Evolutionary conservation across 2,113 vertebrate species (phyloP), one percentile per base, ranked within the genome.

Genomic region (Scartelaos histophorus): DNA sequence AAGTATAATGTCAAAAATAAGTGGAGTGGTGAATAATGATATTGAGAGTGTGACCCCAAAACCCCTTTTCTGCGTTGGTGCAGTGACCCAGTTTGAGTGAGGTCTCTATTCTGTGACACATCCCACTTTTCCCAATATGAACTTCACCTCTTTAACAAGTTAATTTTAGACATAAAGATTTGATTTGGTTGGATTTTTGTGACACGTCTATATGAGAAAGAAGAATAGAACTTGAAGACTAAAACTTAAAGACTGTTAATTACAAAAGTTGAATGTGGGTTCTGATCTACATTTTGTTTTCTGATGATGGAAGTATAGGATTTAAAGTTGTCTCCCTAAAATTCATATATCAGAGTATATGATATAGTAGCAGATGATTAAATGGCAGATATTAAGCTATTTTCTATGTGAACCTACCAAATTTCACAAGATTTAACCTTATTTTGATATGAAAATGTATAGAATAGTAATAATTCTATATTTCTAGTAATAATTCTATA

Each of bases 81-180:
- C 75, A 79, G 68, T 75, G 82, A 80, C 82, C 76, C 85, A 85
- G 80, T 85, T 85, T 64, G 71, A 85, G 45, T 71, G 81, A 80
- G 79, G 81, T 79, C 79, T 82, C 70, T 67, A 72, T 79, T 84
- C 70, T n/a, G 51, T 51, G 62, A 22, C 73, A 75, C 73, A 67
- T 57, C 75, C 49, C 64, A 17, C 71, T 62, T 24, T 16, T 16
- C 49, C 54, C 12, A 60, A 70, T 60, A 60, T 56, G n/a, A 76
- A 70, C 51, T 62, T 66, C 0, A 21, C 76, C 69, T 66, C 45
- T 60, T 67, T 35, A 46, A 64, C 61, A 38, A 64, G 61, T 64
- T 43, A 35, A 64, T 64, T 64, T 64, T n/a, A 64, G 34, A 61
- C 5, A 17, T 29, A 29, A 29, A 29, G 29, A 29, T 13, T 13